These are phyloP conservation scores for Cyanocitta stelleri DNA, from an alignment of 2,113 vertebrate genomes.

Conservation along the genomic window DNA sequence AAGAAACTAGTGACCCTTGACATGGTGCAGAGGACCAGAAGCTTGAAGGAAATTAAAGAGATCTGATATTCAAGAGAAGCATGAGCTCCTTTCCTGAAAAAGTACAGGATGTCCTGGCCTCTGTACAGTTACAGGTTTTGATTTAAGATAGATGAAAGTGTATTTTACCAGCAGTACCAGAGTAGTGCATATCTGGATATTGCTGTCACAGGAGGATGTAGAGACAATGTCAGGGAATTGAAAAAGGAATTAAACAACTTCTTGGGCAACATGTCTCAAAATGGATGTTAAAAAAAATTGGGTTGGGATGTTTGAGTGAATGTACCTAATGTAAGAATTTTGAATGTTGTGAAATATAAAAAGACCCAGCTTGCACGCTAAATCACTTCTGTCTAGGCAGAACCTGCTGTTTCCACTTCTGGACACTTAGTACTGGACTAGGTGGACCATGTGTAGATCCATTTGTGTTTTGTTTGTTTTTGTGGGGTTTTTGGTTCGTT, in stretches of 20 bases:
- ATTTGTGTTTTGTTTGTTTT: not conserved
- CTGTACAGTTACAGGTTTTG: not conserved
- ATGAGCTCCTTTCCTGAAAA: not conserved
- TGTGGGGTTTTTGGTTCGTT: not conserved
- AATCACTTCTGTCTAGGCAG: not conserved
- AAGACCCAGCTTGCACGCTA: rapidly evolving
- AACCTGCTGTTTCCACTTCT: not conserved
- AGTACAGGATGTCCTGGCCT: not conserved
- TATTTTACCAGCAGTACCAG: not conserved
- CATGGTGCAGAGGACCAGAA: not conserved
- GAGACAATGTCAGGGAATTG: not conserved
- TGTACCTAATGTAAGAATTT: not conserved
- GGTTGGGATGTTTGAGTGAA: not conserved
- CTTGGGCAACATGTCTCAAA: not conserved
- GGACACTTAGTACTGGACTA: not conserved
- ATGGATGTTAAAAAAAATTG: not conserved
- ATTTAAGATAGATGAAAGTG: not conserved
- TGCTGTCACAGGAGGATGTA: not conserved
- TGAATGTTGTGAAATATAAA: not conserved
- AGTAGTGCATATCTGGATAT: not conserved
- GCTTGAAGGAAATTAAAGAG: not conserved
- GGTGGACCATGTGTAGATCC: not conserved
- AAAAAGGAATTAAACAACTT: not conserved
- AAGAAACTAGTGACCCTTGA: not conserved
- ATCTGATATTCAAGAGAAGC: not conserved